These are phyloP conservation scores for Coptotermes formosanus DNA, from an alignment of 1,140 invertebrate genomes.

Conservation along the genomic window DNA sequence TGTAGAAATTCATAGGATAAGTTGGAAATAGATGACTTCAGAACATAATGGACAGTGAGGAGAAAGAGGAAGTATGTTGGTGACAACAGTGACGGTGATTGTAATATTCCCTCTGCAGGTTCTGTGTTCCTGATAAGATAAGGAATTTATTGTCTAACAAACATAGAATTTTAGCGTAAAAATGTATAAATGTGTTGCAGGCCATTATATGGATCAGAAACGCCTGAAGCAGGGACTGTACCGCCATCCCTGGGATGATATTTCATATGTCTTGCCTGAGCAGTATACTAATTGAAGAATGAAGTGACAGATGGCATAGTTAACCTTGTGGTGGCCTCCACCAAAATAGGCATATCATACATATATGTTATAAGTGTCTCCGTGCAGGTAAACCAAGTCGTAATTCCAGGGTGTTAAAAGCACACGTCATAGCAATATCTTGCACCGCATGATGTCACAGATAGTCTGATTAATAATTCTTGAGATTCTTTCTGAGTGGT, in stretches of 20 bases:
- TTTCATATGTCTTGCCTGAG: constrained; percentile 95
- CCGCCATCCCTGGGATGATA: constrained; percentile 99
- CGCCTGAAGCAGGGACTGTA: constrained; percentile 98
- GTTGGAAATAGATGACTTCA: no score
- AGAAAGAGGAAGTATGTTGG: no score
- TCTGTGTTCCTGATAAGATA: no score
- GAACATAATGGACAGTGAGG: no score
- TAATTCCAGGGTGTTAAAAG: constrained; percentile 1
- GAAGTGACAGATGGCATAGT: background rate
- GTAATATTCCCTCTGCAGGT: no score
- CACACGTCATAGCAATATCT: background rate
- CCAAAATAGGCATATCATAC: background rate
- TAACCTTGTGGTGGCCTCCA: background rate
- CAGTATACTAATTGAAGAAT: constrained; percentile 49
- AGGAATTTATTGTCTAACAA: no score
- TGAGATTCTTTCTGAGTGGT: background rate
- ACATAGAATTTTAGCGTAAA: no score
- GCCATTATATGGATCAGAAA: constrained; percentile 98
- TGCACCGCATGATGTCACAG: background rate
- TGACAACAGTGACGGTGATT: no score
- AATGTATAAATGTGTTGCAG: constrained; percentile 47
- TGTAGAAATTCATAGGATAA: no score
- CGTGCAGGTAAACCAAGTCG: background rate
- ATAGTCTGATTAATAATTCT: background rate
- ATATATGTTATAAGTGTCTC: background rate